A percentile compares a stretch with the other conserved stretches of the same genome.
These are phyloP conservation scores for Smithornis capensis DNA, from an alignment of 2,113 vertebrate species.

Conservation along the genomic window DNA sequence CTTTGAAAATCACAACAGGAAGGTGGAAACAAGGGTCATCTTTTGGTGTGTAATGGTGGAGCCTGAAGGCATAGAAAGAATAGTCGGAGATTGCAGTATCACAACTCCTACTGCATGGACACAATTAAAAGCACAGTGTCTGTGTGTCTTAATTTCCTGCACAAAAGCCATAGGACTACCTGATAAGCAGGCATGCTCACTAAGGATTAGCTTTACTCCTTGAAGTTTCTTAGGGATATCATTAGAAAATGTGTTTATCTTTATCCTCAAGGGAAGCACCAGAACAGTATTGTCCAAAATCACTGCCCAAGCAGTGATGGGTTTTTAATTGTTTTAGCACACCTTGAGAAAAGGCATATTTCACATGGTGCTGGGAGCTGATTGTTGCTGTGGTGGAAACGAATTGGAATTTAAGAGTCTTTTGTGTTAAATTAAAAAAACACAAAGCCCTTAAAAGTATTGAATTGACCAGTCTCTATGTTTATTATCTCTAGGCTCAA, in stretches of 20 bases:
- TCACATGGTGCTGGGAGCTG: background rate
- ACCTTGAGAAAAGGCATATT: background rate
- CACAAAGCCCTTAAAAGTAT: background rate
- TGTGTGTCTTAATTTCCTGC: background rate
- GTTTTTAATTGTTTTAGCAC: background rate
- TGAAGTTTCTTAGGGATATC: background rate
- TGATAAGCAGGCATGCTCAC: background rate
- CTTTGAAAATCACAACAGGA: background rate
- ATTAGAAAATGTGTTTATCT: background rate
- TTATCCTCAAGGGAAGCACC: background rate
- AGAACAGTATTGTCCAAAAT: background rate
- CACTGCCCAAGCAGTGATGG: background rate
- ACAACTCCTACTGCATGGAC: background rate
- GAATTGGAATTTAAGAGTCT: background rate
- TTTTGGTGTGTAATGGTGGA: accelerated
- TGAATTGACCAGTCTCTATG: background rate
- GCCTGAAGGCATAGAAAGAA: background rate
- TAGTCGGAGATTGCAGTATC: background rate
- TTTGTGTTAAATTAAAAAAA: background rate
- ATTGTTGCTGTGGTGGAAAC: background rate
- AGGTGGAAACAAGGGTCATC: background rate
- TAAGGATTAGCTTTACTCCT: background rate
- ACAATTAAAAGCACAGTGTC: background rate
- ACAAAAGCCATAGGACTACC: background rate
- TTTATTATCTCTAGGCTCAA: background rate